Conservation (phyloP, 2,888 invertebrate species). For the Lycocerus yunnanus region DNA sequence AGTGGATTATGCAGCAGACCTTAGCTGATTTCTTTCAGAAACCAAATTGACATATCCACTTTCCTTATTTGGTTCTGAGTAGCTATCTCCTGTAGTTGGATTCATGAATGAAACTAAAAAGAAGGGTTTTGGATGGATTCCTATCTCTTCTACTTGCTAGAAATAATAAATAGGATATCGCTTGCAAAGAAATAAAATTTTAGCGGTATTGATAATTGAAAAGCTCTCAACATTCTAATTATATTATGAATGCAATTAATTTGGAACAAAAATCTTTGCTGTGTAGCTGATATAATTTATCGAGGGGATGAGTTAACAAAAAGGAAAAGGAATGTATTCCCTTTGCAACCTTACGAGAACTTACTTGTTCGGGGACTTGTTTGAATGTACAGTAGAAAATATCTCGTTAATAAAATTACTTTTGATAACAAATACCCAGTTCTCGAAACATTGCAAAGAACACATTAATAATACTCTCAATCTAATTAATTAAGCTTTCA, state of each 20-base stretch:
- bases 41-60: not conserved
- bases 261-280: not conserved
- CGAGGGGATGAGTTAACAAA: not conserved
- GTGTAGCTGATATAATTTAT: not conserved
- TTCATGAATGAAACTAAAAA: not conserved
- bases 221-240: not conserved
- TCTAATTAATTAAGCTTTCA: not conserved
- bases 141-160: not conserved
- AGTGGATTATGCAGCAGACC: not conserved
- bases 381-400: not conserved
- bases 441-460: not conserved
- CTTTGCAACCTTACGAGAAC: not conserved
- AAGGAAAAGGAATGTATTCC: not conserved
- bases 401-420: not conserved
- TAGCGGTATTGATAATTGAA: not conserved
- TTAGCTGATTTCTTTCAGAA: not conserved
- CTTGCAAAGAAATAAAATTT: not conserved
- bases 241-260: not conserved
- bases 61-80: not conserved
- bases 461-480: not conserved
- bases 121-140: not conserved
- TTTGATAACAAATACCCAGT: not conserved
- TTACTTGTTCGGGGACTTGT: not conserved
- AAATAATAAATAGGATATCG: not conserved
- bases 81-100: not conserved